Evolutionary conservation across 1,140 invertebrate species (phyloP).

Genomic region (Tetramorium alpestre): DNA sequence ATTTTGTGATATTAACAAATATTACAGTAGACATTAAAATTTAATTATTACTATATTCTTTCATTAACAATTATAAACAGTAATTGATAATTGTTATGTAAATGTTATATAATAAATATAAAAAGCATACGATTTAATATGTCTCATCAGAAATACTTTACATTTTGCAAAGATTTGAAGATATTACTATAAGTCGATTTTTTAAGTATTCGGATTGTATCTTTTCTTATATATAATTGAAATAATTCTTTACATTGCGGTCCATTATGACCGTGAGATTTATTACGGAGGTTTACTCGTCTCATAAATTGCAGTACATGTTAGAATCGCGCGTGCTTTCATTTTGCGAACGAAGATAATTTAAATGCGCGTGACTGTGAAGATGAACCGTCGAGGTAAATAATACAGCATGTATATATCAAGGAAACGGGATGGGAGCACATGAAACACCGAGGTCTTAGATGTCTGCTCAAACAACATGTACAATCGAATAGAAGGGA

Average conservation of each 20-base stretch:
- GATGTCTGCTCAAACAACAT: slow-evolving; percentile 11
- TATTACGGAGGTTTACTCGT: background rate
- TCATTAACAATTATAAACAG: background rate
- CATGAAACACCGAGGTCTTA: slow-evolving; percentile 6
- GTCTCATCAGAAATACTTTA: background rate
- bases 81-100: background rate
- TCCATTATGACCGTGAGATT: slow-evolving; percentile 20
- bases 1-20: background rate
- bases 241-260: background rate
- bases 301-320: slow-evolving; percentile 8
- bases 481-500: slow-evolving; percentile 23
- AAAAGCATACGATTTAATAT: background rate
- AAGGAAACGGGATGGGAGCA: background rate
- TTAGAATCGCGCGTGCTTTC: background rate
- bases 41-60: background rate
- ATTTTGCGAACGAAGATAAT: slow-evolving; percentile 27
- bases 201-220: background rate
- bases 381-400: slow-evolving; percentile 32
- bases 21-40: background rate
- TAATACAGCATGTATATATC: slow-evolving; percentile 33
- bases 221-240: background rate
- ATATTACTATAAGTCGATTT: background rate
- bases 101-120: background rate
- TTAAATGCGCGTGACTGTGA: slow-evolving; percentile 29
- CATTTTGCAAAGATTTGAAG: background rate